Percentiles rank a stretch among this genome's conserved stretches.
These are phyloP conservation scores for Chorisops tibialis DNA, from an alignment of 2,888 invertebrate genomes.

Conservation along the genomic window DNA sequence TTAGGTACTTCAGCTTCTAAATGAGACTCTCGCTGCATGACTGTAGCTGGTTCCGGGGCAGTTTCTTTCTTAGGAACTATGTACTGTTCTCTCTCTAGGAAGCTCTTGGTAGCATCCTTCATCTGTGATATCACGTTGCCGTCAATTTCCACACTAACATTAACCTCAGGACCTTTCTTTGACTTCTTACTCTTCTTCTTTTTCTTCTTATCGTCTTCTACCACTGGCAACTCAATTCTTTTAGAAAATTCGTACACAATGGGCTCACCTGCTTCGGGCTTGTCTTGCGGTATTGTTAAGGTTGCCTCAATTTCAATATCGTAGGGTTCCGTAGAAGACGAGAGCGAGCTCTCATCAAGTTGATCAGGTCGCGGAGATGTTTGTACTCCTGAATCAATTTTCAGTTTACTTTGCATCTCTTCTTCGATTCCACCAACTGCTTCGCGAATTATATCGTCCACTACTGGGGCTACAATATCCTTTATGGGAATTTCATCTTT, in stretches of 20 bases:
- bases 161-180: slow-evolving; percentile 49
- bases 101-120: slow-evolving; percentile 4
- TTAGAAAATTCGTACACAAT: slow-evolving; percentile 45
- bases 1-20: slow-evolving; percentile 33
- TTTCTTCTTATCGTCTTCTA: slow-evolving; percentile 50
- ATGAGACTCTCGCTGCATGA: neutral
- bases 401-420: neutral
- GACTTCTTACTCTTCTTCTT: slow-evolving; percentile 46
- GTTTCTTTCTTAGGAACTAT: slow-evolving; percentile 13
- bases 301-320: slow-evolving; percentile 57
- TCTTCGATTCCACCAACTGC: slow-evolving; percentile 35
- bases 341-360: slow-evolving; percentile 29
- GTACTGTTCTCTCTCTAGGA: slow-evolving; percentile 34
- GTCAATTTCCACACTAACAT: slow-evolving; percentile 44
- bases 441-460: neutral
- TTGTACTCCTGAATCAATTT: slow-evolving; percentile 30
- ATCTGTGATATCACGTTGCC: slow-evolving; percentile 34
- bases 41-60: slow-evolving; percentile 22
- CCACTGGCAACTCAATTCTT: slow-evolving; percentile 45
- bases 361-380: slow-evolving; percentile 41
- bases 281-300: slow-evolving; percentile 57
- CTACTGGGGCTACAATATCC: slow-evolving; percentile 1
- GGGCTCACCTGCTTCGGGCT: slow-evolving; percentile 34
- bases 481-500: slow-evolving; percentile 28
- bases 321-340: slow-evolving; percentile 49